A percentile compares a stretch with the other conserved stretches of the same genome.
Conservation (phyloP, 2,888 invertebrate genomes). For the Strigamia crassipes region DNA sequence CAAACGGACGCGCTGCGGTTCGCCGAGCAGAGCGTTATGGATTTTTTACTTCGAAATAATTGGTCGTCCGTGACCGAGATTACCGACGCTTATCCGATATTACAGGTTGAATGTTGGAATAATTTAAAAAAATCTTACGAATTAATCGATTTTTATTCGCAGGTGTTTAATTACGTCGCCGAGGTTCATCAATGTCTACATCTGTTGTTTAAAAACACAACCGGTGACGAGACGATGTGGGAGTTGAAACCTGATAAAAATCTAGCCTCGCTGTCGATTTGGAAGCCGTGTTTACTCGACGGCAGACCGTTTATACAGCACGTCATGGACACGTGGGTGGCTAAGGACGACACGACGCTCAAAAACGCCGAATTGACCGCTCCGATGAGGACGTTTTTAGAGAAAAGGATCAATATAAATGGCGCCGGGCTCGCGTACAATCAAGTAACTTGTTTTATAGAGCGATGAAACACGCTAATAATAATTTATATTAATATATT, state of each 20-base stretch:
- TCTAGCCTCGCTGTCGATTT: neutral
- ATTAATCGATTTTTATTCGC: no score
- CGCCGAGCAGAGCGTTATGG: conserved; percentile 24
- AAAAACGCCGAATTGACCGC: neutral
- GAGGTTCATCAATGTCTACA: conserved; percentile 1
- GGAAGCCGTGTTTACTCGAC: conserved; percentile 4
- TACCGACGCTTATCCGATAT: neutral
- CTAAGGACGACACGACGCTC: neutral
- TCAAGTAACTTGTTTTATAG: neutral
- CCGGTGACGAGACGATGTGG: neutral
- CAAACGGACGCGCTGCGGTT: neutral
- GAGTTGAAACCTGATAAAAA: conserved; percentile 6
- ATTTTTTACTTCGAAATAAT: conserved; percentile 35
- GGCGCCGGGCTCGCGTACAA: neutral
- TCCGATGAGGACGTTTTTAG: neutral
- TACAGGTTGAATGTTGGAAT: no score
- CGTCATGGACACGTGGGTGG: neutral
- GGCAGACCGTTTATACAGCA: neutral
- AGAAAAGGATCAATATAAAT: neutral
- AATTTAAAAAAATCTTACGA: no score
- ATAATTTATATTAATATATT: no score
- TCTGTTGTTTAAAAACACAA: neutral
- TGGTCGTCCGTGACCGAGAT: conserved; percentile 32
- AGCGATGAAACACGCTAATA: no score
- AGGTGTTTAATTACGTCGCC: neutral